Percentiles rank a stretch among this genome's conserved stretches.
Conservation (phyloP, 2,888 invertebrate species). For the Mechanitis mazaeus region DNA sequence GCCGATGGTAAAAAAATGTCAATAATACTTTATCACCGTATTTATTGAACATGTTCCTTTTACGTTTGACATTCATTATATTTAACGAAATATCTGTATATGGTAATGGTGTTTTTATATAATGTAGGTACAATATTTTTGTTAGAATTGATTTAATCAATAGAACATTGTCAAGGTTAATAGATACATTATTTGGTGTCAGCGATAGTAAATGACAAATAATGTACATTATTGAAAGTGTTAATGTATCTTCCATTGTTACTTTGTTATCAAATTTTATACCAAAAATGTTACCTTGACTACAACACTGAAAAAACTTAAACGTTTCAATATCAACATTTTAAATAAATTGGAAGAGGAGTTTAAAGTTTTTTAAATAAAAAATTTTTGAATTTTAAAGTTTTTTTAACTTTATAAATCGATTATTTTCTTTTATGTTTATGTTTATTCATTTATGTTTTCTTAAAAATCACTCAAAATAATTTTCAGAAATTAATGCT, state of each 20-base stretch:
- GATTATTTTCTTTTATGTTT: no score
- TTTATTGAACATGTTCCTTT: conserved; percentile 6
- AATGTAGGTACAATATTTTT: conserved; percentile 15
- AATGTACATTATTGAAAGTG: not conserved
- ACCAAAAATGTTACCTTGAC: no score
- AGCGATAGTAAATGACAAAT: not conserved
- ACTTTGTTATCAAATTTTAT: not conserved
- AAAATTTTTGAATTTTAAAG: no score
- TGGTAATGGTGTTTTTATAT: not conserved
- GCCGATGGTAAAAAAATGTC: conserved; percentile 15
- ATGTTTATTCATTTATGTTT: no score
- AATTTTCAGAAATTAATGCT: conserved; percentile 2
- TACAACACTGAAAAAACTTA: no score
- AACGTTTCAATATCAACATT: no score
- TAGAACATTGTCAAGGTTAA: conserved; percentile 27
- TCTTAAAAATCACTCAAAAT: not conserved
- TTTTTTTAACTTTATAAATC: no score
- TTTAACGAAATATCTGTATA: conserved; percentile 1
- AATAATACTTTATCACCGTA: conserved; percentile 11
- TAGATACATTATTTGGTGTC: conserved; percentile 20
- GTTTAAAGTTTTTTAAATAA: no score
- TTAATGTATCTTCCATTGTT: not conserved
- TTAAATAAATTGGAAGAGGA: no score
- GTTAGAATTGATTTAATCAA: conserved; percentile 25
- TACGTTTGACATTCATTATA: conserved; percentile 2